phyloP scores from a whole-genome alignment of 2,113 vertebrate genomes.

The Lates calcarifer region DNA sequence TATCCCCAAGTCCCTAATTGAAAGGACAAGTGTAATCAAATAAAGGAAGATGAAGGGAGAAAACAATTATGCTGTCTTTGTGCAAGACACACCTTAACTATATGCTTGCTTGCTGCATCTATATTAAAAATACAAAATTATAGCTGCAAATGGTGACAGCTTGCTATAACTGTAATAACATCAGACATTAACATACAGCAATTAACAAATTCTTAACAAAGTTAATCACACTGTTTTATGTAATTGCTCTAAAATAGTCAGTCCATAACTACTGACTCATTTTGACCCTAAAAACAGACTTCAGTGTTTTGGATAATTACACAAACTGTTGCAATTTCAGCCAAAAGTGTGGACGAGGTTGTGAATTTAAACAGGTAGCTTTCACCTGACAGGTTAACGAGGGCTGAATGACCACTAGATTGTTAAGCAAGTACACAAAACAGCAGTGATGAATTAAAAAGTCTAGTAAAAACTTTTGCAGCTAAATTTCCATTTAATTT shows the following conservation, averaged over 20 bases:
- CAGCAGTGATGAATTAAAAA: neutral
- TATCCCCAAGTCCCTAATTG: neutral
- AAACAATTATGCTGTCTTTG: neutral
- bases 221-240: constrained; percentile 17
- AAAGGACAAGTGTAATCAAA: neutral
- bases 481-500: constrained; percentile 30
- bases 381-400: constrained; percentile 34
- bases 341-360: constrained; percentile 14
- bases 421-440: constrained; percentile 11
- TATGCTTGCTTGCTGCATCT: neutral
- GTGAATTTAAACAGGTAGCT: constrained; percentile 45
- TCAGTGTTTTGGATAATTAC: constrained; percentile 64
- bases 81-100: neutral
- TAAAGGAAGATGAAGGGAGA: neutral
- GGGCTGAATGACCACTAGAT: constrained; percentile 17
- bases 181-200: neutral
- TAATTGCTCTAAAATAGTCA: constrained; percentile 25
- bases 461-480: neutral
- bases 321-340: constrained; percentile 54
- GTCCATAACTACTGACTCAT: constrained; percentile 22
- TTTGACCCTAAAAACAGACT: constrained; percentile 35
- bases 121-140: constrained; percentile 3
- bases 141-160: neutral
- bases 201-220: neutral
- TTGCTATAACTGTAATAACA: constrained; percentile 2